Evolutionary conservation across 1,140 invertebrate species (phyloP), one percentile per base, ranked within the genome.

Genomic region (Bombus balteatus): DNA sequence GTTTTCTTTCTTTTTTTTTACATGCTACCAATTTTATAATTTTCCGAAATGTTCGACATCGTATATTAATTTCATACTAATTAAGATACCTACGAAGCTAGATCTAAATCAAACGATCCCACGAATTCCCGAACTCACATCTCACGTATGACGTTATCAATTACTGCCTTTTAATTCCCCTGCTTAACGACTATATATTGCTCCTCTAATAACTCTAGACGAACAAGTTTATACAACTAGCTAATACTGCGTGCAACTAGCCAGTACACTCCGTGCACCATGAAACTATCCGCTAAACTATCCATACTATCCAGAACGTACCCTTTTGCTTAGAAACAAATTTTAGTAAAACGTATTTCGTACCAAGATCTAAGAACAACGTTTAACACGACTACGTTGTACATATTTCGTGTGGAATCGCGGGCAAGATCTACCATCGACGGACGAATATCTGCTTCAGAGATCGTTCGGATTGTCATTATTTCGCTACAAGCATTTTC

Each of bases 181-280:
- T 10, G 2, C 28, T 41, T 37, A 15, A 57, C 74, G 25, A 37
- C 25, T 12, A 12, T 47, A 22, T 28, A n/a, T 39, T 18, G 10
- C 39, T n/a, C 28, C 2, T 28, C 10, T n/a, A 22, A 32, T 37
- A 37, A 37, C 74, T 37, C 39, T 43, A 28, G 37, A 28, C 22
- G 32, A 57, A 59, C 25, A 57, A 76, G 37, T 59, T 76, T 34
- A 28, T 53, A 53, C 73, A 53, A 53, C 43, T 34, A 76, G 47
- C 25, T 76, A 76, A 76, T 57, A 32, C 18, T 37, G 74, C 74
- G 12, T 15, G 74, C 15, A 76, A 57, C 47, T 76, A 28, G 25
- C 8, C 3, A 0, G 22, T 28, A 12, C 74, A 18, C 22, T 76
- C 57, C 34, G 34, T 18, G 22, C 13, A 9, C 12, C 32, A 34